Evolutionary conservation across 1,140 invertebrate species (phyloP), one percentile per base, ranked within the genome.

Genomic region (Calliopsis andreniformis): DNA sequence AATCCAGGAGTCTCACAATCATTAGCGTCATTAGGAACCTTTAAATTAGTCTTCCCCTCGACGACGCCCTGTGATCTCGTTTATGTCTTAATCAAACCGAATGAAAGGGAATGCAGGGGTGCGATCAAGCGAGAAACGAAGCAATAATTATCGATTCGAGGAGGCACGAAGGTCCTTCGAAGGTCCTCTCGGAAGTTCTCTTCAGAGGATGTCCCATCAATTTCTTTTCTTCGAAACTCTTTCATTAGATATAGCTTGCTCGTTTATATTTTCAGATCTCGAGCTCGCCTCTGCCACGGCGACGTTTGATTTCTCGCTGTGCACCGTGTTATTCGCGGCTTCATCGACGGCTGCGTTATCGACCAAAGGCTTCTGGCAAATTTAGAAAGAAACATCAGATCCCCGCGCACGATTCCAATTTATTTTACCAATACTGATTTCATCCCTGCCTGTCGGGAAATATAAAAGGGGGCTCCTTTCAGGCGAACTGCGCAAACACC

Each of bases 321-420:
- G 1, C 23, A 20, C 43, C 35, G 35, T 39, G 63, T 28, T 55
- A 45, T 42, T 68, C 35, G 23, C 39, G 67, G 45, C 39, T 61
- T 30, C 68, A 70, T 61, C 28, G 55, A 25, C 28, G 28, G 32
- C 67, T 23, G 28, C 42, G n/a, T 47, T 28, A 25, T 30, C 42
- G 20, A 10, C 16, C 39, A 56, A 70, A 18, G 42, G 55, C 55
- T 47, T 61, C 67, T 55, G 55, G 14, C 30, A 58, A 58, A 70
- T 61, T 70, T 70, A 28, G 68, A 70, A 47, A 59, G 68, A 70
- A 70, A 61, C 55, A 70, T 49, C 55, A 20, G n/a, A 55, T 58
- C 39, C 67, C 35, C 12, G 68, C 43, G 62, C 43, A 49, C 53
- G 56, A 62, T 71, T 71, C 68, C 68, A 71, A 71, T 71, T 71